These are phyloP conservation scores for Tympanoctomys barrerae DNA, from an alignment of 2,797 vertebrate genomes.

Conservation along the genomic window DNA sequence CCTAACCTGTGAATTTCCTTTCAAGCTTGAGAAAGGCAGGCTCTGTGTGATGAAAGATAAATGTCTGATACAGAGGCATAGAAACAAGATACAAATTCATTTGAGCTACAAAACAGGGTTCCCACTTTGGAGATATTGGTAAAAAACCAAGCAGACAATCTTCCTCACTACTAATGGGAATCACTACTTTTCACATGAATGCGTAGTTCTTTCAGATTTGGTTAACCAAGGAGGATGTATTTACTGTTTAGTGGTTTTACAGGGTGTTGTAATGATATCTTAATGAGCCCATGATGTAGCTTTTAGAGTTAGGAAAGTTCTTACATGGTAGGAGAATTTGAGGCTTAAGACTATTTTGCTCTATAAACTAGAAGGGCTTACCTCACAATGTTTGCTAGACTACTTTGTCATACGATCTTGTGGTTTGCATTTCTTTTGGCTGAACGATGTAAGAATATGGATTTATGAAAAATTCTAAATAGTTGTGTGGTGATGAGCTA, in stretches of 20 bases:
- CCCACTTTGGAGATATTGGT: not conserved
- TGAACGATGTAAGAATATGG: not conserved
- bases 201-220: constrained; percentile 28
- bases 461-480: constrained; percentile 36
- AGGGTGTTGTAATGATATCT: constrained; percentile 58
- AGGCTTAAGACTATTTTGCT: not conserved
- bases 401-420: not conserved
- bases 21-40: constrained; percentile 17
- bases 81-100: constrained; percentile 54
- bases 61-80: constrained; percentile 41
- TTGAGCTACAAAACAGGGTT: constrained; percentile 9
- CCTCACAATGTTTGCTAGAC: not conserved
- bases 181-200: constrained; percentile 4
- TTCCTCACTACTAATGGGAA: not conserved
- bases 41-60: constrained; percentile 22
- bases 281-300: constrained; percentile 34
- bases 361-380: not conserved
- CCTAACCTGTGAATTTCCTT: constrained; percentile 43
- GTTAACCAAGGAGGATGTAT: not conserved
- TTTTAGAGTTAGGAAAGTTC: constrained; percentile 57
- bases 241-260: constrained; percentile 55
- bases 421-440: constrained; percentile 5
- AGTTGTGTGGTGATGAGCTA: constrained; percentile 17
- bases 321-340: not conserved
- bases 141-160: not conserved